Evolutionary conservation across 2,888 invertebrate species (phyloP), one percentile per base, ranked within the genome.

Genomic region (Byasa hedistus): DNA sequence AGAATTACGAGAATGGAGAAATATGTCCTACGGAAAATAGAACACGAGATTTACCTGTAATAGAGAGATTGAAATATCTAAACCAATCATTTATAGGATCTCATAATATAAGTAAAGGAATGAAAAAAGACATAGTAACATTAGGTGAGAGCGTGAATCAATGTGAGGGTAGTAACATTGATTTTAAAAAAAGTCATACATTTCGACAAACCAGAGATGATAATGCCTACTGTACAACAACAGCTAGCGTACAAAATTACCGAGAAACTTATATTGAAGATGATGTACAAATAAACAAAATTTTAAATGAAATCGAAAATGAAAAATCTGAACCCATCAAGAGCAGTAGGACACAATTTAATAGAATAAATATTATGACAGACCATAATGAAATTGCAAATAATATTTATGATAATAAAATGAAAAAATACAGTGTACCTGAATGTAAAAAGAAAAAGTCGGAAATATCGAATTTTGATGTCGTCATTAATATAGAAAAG

Each of bases 251-350:
- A n/a, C 44, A 57, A 57, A 44, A 60, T 67, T 15, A 65, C 66
- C 22, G 62, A 57, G 19, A 65, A 58, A 54, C 56, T 54, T 48
- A 36, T 57, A 51, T 64, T 57, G 59, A 84, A 61, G 82, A 87
- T 52, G 79, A 82, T 61, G 74, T 78, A 24, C 78, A 79, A 68
- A 80, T 89, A 68, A 73, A 84, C 61, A 77, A 69, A 51, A 82
- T 90, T 69, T 72, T 91, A 48, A 79, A 75, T 58, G 76, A 85
- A 68, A 90, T 90, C 59, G 89, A 91, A 79, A 79, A 71, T 66
- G 88, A 90, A 82, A 89, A 89, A 27, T 51, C 23, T 17, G 23
- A 51, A n/a, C 21, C n/a, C n/a, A 23, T 52, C 22, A 56, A 32
- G 27, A 48, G 51, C 56, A 65, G 44, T 44, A 19, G 57, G 51